Conservation (phyloP, 1,140 invertebrate species). For the Pinna nobilis region DNA sequence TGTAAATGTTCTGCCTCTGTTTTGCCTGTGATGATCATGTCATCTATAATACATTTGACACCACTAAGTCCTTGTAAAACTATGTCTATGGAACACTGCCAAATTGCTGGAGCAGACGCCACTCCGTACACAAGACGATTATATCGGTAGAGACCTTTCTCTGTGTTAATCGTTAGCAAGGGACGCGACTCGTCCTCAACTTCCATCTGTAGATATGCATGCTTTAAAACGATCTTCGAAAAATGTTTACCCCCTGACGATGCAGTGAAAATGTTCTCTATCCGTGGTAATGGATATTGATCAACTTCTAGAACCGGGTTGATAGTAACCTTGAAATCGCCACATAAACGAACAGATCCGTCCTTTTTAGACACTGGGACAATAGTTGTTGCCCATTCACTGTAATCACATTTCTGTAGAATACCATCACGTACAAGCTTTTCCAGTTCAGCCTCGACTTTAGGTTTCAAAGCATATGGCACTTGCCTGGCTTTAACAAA, state of each 20-base stretch:
- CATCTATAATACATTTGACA: slow-evolving; percentile 41
- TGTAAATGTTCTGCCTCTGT: slow-evolving; percentile 3
- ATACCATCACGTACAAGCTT: slow-evolving; percentile 31
- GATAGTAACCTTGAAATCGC: slow-evolving; percentile 68
- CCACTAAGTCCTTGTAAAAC: slow-evolving; percentile 55
- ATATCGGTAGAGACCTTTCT: slow-evolving; percentile 23
- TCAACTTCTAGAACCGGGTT: slow-evolving; percentile 35
- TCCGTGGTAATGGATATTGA: slow-evolving; percentile 31
- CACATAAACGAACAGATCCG: slow-evolving; percentile 67
- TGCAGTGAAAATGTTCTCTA: too few relatives aligned
- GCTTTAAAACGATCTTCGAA: slow-evolving; percentile 50
- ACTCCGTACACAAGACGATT: slow-evolving; percentile 1
- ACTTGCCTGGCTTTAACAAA: slow-evolving; percentile 55
- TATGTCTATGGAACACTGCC: slow-evolving; percentile 74
- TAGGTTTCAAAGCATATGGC: slow-evolving; percentile 70
- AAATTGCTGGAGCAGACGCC: slow-evolving; percentile 74
- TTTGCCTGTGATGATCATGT: slow-evolving; percentile 47
- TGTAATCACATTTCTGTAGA: too few relatives aligned
- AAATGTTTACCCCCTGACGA: too few relatives aligned
- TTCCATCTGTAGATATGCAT: slow-evolving; percentile 47
- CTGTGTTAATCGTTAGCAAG: slow-evolving; percentile 39
- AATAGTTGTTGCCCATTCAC: slow-evolving; percentile 69
- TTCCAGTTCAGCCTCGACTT: slow-evolving; percentile 31
- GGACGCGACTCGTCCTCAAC: slow-evolving; percentile 51
- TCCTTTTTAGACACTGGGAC: slow-evolving; percentile 69